These are phyloP conservation scores for Panorpa germanica DNA, from an alignment of 2,888 invertebrate genomes.

Conservation along the genomic window DNA sequence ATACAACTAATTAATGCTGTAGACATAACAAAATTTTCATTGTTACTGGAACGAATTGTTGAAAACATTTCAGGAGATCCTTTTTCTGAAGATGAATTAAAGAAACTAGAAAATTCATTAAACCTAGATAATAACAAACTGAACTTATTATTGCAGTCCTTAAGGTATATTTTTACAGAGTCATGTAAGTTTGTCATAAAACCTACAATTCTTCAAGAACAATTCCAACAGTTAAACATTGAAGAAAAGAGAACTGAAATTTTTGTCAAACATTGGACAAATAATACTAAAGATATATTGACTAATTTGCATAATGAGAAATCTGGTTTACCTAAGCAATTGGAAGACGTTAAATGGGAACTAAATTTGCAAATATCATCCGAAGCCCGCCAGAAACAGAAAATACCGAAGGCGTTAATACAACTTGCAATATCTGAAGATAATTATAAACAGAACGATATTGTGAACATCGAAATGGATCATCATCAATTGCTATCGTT, in stretches of 20 bases:
- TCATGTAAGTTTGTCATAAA: constrained; percentile 30
- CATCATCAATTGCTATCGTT: constrained; percentile 28
- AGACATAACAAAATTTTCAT: too few species aligned
- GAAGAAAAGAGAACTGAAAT: constrained; percentile 31
- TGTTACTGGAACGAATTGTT: too few species aligned
- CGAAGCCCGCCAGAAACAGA: constrained; percentile 25
- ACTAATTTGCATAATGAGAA: constrained; percentile 25
- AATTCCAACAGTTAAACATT: constrained; percentile 27
- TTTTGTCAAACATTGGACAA: constrained; percentile 32
- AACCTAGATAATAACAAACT: constrained; percentile 2
- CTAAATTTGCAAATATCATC: constrained; percentile 31
- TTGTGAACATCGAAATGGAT: constrained; percentile 28
- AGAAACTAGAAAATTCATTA: constrained; percentile 6
- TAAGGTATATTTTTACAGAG: constrained; percentile 25
- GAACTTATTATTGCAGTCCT: constrained; percentile 3
- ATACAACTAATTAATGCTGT: too few species aligned
- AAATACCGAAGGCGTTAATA: constrained; percentile 26
- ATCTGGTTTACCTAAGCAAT: constrained; percentile 23
- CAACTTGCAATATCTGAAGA: constrained; percentile 24
- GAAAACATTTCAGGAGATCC: too few species aligned
- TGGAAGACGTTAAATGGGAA: constrained; percentile 33
- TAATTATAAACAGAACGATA: constrained; percentile 20
- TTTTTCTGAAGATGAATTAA: too few species aligned
- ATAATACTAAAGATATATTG: constrained; percentile 29
- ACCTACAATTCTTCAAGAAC: constrained; percentile 29